Percentiles rank a stretch among this genome's conserved stretches.
phyloP scores from a whole-genome alignment of 2,113 vertebrate species.

The Dicrurus megarhynchus region DNA sequence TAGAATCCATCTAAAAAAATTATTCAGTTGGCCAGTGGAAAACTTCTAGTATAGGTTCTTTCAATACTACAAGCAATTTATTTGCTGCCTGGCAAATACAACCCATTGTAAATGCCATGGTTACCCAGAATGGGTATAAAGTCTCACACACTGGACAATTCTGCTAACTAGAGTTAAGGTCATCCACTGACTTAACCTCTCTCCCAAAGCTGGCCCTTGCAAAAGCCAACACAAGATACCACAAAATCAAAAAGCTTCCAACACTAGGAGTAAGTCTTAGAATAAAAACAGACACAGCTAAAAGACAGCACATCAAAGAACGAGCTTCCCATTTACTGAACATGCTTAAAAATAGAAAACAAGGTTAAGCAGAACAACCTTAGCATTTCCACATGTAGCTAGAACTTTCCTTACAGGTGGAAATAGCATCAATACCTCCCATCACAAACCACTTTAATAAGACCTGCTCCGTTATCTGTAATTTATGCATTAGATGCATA shows the following conservation, averaged over 20 bases:
- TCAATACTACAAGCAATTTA: conserved; percentile 67
- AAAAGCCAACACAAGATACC: conserved; percentile 66
- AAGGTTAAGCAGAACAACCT: conserved; percentile 89
- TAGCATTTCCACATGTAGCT: conserved; percentile 73
- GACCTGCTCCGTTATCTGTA: conserved; percentile 62
- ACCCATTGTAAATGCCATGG: conserved; percentile 97
- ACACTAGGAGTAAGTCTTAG: conserved; percentile 45
- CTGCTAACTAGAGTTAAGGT: conserved; percentile 66
- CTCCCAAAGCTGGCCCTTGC: conserved; percentile 52
- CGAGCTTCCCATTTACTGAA: conserved; percentile 69
- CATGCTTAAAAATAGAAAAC: conserved; percentile 71
- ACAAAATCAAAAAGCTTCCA: conserved; percentile 51
- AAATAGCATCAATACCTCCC: conserved; percentile 55
- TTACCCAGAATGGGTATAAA: conserved; percentile 77
- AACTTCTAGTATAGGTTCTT: conserved; percentile 70
- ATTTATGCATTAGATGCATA: conserved; percentile 92
- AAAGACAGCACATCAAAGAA: conserved; percentile 53
- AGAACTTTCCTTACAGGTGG: conserved; percentile 69
- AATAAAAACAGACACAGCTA: conserved; percentile 76
- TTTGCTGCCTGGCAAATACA: conserved; percentile 89
- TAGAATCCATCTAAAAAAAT: conserved; percentile 46
- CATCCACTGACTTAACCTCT: conserved; percentile 49
- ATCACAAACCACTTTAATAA: conserved; percentile 23
- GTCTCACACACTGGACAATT: conserved; percentile 64
- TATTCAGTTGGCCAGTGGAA: conserved; percentile 57